Conservation (phyloP, 2,797 vertebrate genomes). For the Menidia menidia region DNA sequence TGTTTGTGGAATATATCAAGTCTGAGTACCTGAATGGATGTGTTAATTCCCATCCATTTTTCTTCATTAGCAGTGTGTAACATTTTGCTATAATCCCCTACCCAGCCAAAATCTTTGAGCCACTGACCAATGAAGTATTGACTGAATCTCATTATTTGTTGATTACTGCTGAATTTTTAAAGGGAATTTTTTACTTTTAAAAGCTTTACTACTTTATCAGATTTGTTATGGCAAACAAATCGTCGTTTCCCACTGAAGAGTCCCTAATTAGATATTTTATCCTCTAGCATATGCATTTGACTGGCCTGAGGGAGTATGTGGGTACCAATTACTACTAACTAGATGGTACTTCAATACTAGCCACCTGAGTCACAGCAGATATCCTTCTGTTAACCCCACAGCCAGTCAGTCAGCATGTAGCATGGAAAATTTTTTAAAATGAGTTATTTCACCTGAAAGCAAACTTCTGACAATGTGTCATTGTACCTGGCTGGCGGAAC, state of each 20-base stretch:
- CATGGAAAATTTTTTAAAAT: too few species aligned
- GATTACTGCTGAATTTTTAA: neutral
- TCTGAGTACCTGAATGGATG: neutral
- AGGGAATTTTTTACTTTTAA: neutral
- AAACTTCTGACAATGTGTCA: neutral
- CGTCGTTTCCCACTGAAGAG: neutral
- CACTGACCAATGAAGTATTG: neutral
- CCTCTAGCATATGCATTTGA: constrained; percentile 1
- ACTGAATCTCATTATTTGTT: neutral
- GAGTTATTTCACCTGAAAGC: too few species aligned
- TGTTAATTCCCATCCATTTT: neutral
- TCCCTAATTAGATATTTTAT: constrained; percentile 26
- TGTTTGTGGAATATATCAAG: neutral
- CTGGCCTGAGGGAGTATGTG: constrained; percentile 26
- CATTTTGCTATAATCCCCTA: neutral
- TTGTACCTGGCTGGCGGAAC: neutral
- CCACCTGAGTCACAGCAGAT: too few species aligned
- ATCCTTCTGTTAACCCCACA: too few species aligned
- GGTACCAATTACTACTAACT: constrained; percentile 38
- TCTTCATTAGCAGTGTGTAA: neutral
- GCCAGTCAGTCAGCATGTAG: too few species aligned
- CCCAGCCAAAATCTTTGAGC: neutral
- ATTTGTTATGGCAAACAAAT: neutral
- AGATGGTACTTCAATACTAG: constrained; percentile 3
- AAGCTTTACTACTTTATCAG: neutral